phyloP scores from a whole-genome alignment of 2,113 vertebrate species.

The cattle (Bos taurus) region DNA sequence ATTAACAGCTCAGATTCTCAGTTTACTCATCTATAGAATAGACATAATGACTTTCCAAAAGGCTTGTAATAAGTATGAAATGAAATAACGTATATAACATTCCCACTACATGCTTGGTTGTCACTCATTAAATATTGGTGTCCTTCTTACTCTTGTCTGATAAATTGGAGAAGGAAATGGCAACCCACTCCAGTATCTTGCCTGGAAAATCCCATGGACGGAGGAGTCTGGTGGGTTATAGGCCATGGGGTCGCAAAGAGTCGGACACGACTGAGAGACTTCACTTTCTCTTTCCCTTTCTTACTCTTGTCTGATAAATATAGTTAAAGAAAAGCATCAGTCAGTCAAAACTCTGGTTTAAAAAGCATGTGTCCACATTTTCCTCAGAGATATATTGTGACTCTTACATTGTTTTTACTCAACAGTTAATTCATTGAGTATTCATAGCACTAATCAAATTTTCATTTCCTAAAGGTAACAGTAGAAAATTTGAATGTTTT shows the following conservation, averaged over 20 bases:
- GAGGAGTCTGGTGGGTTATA: too few species aligned
- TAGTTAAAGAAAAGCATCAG: background rate
- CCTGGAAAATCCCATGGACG: too few species aligned
- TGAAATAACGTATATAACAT: background rate
- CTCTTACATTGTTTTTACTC: background rate
- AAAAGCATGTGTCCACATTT: background rate
- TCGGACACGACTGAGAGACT: too few species aligned
- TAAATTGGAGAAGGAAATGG: background rate
- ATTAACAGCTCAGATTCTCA: background rate
- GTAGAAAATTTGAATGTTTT: background rate
- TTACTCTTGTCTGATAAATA: background rate
- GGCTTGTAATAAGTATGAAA: background rate
- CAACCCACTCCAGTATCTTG: too few species aligned
- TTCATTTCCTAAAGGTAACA: background rate
- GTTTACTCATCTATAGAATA: background rate
- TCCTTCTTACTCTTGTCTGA: background rate
- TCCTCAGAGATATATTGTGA: background rate
- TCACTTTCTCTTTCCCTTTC: background rate
- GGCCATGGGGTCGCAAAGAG: too few species aligned
- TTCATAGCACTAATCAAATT: background rate
- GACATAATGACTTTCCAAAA: background rate
- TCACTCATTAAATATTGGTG: background rate
- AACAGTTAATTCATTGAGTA: background rate
- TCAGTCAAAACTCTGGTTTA: background rate
- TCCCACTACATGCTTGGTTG: background rate